phyloP scores from a whole-genome alignment of 2,888 invertebrate species.

The Eupithecia exiguata region DNA sequence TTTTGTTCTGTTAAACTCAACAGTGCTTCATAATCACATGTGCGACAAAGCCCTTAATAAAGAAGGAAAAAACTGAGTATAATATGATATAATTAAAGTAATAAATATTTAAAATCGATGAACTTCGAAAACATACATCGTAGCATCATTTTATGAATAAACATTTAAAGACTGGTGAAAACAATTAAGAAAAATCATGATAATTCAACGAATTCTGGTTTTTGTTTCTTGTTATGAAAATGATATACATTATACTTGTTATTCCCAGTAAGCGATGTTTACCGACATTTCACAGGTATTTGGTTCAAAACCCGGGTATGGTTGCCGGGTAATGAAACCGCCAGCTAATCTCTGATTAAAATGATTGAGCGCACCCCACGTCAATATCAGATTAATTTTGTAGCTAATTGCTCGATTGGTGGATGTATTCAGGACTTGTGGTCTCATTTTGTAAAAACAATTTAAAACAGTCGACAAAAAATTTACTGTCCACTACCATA shows the following conservation, averaged over 20 bases:
- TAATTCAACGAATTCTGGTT: background rate
- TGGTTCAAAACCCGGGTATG: background rate
- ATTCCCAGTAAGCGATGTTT: background rate
- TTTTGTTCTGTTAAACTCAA: no score
- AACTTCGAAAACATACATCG: background rate
- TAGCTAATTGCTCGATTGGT: conserved; percentile 28
- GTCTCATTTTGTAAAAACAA: background rate
- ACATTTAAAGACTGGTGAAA: background rate
- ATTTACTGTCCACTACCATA: background rate
- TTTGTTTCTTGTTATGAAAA: background rate
- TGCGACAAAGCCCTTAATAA: no score
- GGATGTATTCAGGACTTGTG: conserved; percentile 14
- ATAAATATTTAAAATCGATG: background rate
- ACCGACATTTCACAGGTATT: conserved; percentile 3
- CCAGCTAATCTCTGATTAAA: conserved; percentile 36
- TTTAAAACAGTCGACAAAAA: background rate
- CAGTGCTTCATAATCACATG: no score
- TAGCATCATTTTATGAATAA: background rate
- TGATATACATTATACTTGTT: background rate
- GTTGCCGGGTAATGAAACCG: conserved; percentile 30
- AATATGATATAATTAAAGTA: no score
- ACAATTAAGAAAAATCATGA: no score
- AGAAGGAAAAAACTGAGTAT: no score
- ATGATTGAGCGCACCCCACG: conserved; percentile 34
- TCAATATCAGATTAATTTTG: conserved; percentile 35